Evolutionary conservation across 1,140 invertebrate species (phyloP).

Genomic region (Stenopsyche tienmushanensis): DNA sequence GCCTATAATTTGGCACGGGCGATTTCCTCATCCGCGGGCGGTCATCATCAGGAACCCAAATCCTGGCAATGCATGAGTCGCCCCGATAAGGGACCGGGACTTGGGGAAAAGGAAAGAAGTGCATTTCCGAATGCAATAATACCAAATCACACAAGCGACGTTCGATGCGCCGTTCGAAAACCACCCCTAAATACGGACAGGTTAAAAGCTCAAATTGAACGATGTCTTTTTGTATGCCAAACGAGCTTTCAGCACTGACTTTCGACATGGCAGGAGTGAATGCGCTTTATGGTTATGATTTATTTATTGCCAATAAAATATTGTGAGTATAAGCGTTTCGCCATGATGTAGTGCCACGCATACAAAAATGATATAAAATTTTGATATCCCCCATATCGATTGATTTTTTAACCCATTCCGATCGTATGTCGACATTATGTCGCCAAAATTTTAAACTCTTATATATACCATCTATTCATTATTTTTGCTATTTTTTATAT

Average conservation of each 20-base stretch:
- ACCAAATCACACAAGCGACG: background rate
- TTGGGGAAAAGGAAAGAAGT: background rate
- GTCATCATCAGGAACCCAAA: background rate
- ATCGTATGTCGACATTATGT: too few relatives aligned
- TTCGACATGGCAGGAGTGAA: conserved; percentile 6
- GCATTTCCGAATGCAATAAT: background rate
- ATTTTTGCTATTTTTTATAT: too few relatives aligned
- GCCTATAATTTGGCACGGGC: background rate
- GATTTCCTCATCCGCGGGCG: background rate
- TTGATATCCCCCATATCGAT: too few relatives aligned
- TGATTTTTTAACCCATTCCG: too few relatives aligned
- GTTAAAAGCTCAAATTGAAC: too few relatives aligned
- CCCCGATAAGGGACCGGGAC: background rate
- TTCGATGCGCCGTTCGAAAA: background rate
- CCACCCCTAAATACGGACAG: background rate
- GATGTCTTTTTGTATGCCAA: background rate
- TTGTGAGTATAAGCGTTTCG: conserved; percentile 4
- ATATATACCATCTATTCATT: too few relatives aligned
- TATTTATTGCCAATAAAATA: conserved; percentile 30
- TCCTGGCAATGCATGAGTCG: background rate
- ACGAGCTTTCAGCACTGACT: conserved; percentile 14
- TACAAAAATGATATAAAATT: too few relatives aligned
- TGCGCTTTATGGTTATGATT: conserved; percentile 29
- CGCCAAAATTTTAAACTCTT: too few relatives aligned
- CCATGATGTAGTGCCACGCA: background rate